Evolutionary conservation across 2,113 vertebrate genomes (phyloP).

Genomic region (Oryzias woworae): DNA sequence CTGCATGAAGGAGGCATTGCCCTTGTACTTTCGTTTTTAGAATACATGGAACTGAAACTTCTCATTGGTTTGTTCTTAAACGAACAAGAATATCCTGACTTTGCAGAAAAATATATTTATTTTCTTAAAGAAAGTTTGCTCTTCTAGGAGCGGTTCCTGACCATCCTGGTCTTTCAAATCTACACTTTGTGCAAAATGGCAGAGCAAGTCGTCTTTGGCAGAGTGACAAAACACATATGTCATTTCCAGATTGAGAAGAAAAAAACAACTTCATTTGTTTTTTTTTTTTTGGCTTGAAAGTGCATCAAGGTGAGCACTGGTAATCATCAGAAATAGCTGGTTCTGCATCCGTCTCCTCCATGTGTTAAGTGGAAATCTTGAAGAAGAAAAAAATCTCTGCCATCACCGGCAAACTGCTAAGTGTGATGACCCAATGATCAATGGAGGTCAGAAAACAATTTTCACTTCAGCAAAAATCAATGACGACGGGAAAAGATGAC

Average conservation of each 20-base stretch:
- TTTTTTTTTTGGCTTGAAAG: constrained; percentile 46
- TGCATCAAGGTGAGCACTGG: constrained; percentile 51
- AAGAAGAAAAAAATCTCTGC: neutral
- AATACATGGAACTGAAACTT: too few species aligned
- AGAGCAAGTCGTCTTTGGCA: constrained; percentile 6
- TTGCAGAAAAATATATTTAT: too few species aligned
- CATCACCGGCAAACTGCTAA: neutral
- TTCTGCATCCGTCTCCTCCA: constrained; percentile 35
- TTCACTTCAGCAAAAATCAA: constrained; percentile 12
- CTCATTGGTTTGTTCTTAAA: too few species aligned
- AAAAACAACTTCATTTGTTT: constrained; percentile 45
- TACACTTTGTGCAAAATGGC: constrained; percentile 3
- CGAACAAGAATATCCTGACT: too few species aligned
- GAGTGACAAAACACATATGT: constrained; percentile 32
- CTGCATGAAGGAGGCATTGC: too few species aligned
- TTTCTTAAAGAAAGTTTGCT: too few species aligned
- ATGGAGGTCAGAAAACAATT: constrained; percentile 32
- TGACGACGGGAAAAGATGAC: constrained; percentile 5
- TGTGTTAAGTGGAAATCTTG: constrained; percentile 13
- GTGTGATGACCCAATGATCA: constrained; percentile 35
- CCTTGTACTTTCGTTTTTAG: too few species aligned
- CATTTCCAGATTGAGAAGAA: constrained; percentile 22
- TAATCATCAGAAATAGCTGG: constrained; percentile 51
- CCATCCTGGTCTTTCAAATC: too few species aligned
- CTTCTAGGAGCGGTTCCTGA: too few species aligned